Percentiles rank a stretch among this genome's conserved stretches.
These are phyloP conservation scores for Leiothrix lutea DNA, from an alignment of 2,113 vertebrate genomes.

Conservation along the genomic window DNA sequence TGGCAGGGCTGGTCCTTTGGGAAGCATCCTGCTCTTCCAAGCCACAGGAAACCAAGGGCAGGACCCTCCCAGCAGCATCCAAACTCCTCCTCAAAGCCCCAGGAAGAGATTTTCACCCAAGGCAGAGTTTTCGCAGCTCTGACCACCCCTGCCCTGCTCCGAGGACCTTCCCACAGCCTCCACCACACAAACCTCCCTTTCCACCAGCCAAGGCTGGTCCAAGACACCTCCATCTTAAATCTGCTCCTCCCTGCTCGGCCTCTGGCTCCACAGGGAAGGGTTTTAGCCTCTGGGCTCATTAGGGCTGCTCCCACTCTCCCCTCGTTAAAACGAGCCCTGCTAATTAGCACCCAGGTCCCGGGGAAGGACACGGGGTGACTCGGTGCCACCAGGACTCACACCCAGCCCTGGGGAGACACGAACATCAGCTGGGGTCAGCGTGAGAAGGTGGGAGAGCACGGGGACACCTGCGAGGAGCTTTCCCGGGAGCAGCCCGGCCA, in stretches of 20 bases:
- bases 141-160: neutral
- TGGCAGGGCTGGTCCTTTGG: neutral
- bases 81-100: neutral
- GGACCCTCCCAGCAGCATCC: neutral
- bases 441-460: neutral
- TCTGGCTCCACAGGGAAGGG: neutral
- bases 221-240: neutral
- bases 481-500: fast-evolving
- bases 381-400: neutral
- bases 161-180: neutral
- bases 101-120: neutral
- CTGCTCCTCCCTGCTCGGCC: neutral
- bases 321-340: neutral
- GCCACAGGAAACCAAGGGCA: neutral
- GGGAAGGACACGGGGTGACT: neutral
- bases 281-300: neutral
- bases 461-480: neutral
- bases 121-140: neutral
- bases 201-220: fast-evolving
- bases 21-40: neutral
- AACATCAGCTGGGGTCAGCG: fast-evolving
- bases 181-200: neutral
- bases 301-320: neutral
- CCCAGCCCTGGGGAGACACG: fast-evolving
- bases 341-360: neutral